Evolutionary conservation across 1,140 invertebrate species (phyloP), one percentile per base, ranked within the genome.

Genomic region (Danaus melanippus): DNA sequence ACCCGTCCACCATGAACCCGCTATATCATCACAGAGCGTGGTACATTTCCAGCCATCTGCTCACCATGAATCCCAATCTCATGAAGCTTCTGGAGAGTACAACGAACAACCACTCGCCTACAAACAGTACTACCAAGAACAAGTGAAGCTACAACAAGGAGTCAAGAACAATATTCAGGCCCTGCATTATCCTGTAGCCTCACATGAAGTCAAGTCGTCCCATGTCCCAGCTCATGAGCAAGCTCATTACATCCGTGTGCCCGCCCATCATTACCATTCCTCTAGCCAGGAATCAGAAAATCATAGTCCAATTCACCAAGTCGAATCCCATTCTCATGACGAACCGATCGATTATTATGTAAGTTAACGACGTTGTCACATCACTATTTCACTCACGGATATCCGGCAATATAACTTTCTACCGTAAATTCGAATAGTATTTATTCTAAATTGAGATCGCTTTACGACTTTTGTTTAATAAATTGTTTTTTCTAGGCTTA

Each of bases 261-360:
- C 53, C 3, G 61, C 40, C 15, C 63, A 54, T 39, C 65, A 46
- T 46, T 60, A 67, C 63, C 69, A 69, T 51, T 56, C 57, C 11
- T 8, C 32, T 32, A 32, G 21, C 9, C 55, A 65, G 46, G 43
- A 73, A 57, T 60, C 68, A 42, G 46, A 64, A 9, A 70, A 71
- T 8, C 55, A 70, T 42, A 57, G 60, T n/a, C 67, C 66, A 4
- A 65, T 61, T 32, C 67, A 75, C 42, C 66, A 79, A 50, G 55
- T 70, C 9, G 76, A 79, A 12, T 46, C 53, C 10, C 66, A 71
- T 58, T 74, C 75, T 32, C 71, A 84, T 49, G 83, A 86, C 41
- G 76, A 86, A 53, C 75, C 75, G 12, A 55, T 86, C 10, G 83
- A 86, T 64, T 86, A 84, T 80, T 86, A 84, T 64, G 83, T 86